A percentile compares a stretch with the other conserved stretches of the same genome.
These are phyloP conservation scores for Pelodytes ibericus DNA, from an alignment of 2,797 vertebrate species.

Conservation along the genomic window DNA sequence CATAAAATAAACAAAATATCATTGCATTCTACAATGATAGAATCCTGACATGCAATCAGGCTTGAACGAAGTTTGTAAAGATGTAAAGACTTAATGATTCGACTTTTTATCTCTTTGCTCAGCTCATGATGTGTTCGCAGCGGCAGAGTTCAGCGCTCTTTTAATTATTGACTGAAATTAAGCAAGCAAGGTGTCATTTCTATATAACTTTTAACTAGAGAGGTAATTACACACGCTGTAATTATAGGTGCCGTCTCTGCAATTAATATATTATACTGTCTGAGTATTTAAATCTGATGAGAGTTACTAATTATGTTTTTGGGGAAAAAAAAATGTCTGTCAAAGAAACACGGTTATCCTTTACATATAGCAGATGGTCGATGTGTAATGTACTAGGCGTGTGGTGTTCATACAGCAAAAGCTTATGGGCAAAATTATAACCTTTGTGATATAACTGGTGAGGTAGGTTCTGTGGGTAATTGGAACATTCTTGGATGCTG, in stretches of 20 bases:
- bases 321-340: conserved; percentile 35
- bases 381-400: background rate
- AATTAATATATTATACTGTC: conserved; percentile 57
- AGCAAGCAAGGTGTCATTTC: conserved; percentile 48
- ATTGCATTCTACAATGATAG: conserved; percentile 6
- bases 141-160: conserved; percentile 26
- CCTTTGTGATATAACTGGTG: no score
- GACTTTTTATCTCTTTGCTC: conserved; percentile 3
- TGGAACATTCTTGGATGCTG: no score
- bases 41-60: conserved; percentile 22
- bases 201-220: conserved; percentile 48
- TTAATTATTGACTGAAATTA: conserved; percentile 55
- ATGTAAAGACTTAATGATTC: conserved; percentile 11
- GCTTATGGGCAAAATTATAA: background rate
- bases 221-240: conserved; percentile 46
- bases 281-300: conserved; percentile 46
- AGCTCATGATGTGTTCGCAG: conserved; percentile 16
- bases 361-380: background rate
- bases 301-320: conserved; percentile 51
- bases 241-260: conserved; percentile 52
- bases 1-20: conserved; percentile 23
- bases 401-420: background rate
- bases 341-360: background rate
- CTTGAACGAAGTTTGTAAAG: conserved; percentile 16
- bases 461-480: no score